Evolutionary conservation across 2,113 vertebrate genomes (phyloP), one percentile per base, ranked within the genome.

Genomic region (Gyps fulvus): DNA sequence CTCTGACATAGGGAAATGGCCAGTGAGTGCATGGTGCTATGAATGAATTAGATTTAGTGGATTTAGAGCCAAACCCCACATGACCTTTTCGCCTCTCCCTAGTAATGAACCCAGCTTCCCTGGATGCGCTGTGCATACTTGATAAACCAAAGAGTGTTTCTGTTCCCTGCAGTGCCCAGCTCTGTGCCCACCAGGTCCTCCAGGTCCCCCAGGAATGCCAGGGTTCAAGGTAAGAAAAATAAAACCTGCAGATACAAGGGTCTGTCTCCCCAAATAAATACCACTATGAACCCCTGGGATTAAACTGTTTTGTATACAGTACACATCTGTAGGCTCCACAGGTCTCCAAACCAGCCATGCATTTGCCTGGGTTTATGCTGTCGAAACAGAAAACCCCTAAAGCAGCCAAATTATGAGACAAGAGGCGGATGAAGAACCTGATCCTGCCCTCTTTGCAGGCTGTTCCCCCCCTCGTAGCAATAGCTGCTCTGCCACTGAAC

Each of bases 161-260:
- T 95, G 49, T 81, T 94, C 93, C 88, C 73, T 90, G 67, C 96
- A 99, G 99, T 99, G 99, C 95, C 99, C 99, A 15, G 98, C 99
- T 74, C 98, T 99, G 97, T 99, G 99, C 93, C 99, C 99, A 0
- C 98, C 99, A 7, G 99, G 99, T 20, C 99, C 98, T 5, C 97
- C 99, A 2, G 99, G 99, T 11, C 98, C 99, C 55, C 99, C 99
- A 15, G 99, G 99, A 95, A 99, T 99, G 98, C 99, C 99, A 83
- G 99, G 99, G 81, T 99, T 99, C 98, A 99, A 99, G 99, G 99
- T 99, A 94, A 97, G 96, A 26, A 62, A 54, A 72, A 6, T 38
- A 38, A 9, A 79, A n/a, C 42, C 72, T 82, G 67, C 55, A 61
- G 18, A 6, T 10, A 7, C 20, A 26, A 67, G 38, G 42, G 18